phyloP scores from a whole-genome alignment of 1,140 invertebrate genomes.

The Magallana gigas region DNA sequence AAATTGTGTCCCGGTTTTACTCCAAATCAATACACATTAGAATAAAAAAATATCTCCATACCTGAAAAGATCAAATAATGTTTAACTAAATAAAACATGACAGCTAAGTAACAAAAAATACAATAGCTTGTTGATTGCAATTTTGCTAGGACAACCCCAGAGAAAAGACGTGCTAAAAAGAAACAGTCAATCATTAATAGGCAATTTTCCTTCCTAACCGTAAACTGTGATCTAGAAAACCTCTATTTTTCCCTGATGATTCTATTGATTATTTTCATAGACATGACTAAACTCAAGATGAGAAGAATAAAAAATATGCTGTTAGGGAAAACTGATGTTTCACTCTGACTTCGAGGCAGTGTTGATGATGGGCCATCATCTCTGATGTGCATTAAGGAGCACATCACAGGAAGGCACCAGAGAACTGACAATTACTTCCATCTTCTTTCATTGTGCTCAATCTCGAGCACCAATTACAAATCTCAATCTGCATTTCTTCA shows the following conservation, averaged over 20 bases:
- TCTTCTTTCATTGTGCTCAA: conserved; percentile 15
- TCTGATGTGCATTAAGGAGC: background rate
- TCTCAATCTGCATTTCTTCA: background rate
- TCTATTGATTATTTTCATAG: conserved; percentile 2
- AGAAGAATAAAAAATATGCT: background rate
- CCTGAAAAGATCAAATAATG: background rate
- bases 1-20: background rate
- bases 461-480: background rate
- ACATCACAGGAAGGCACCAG: background rate
- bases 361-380: background rate
- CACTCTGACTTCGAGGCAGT: background rate
- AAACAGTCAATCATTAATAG: background rate
- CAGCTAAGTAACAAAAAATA: background rate
- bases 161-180: conserved; percentile 4
- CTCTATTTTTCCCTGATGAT: background rate
- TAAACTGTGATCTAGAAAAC: background rate
- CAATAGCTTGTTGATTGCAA: conserved; percentile 16
- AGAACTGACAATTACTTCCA: conserved; percentile 18
- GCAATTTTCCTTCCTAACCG: background rate
- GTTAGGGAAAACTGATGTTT: conserved; percentile 26
- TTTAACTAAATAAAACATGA: conserved; percentile 2
- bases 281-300: background rate
- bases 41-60: background rate
- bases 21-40: conserved; percentile 11
- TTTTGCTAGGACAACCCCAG: background rate